These are phyloP conservation scores for Marisa cornuarietis DNA, from an alignment of 1,140 invertebrate species.

Conservation along the genomic window DNA sequence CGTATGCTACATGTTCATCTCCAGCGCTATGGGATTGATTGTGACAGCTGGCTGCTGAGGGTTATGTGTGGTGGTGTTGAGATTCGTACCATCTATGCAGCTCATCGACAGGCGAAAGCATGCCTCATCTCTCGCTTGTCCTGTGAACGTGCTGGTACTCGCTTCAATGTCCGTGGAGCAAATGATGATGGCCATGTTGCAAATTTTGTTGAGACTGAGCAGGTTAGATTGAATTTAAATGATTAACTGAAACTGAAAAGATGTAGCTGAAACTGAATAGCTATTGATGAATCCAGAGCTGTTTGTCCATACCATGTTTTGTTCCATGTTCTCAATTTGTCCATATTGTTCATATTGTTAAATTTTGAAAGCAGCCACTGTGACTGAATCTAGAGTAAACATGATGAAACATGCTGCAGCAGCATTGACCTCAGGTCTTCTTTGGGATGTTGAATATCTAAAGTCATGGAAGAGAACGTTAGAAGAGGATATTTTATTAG, in stretches of 20 bases:
- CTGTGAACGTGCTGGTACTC: conserved; percentile 80
- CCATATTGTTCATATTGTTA: too few species aligned
- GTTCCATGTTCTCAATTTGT: too few species aligned
- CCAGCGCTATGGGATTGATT: conserved; percentile 87
- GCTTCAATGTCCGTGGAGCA: conserved; percentile 97
- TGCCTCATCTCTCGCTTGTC: conserved; percentile 94
- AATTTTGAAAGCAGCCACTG: too few species aligned
- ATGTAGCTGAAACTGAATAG: background rate
- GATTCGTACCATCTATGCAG: conserved; percentile 94
- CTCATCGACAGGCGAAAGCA: conserved; percentile 89
- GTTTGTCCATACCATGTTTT: too few species aligned
- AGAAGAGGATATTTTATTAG: too few species aligned
- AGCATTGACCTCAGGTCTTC: too few species aligned
- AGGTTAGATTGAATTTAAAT: conserved; percentile 67
- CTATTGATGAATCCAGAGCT: too few species aligned
- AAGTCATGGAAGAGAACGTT: too few species aligned
- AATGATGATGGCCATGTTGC: conserved; percentile 99
- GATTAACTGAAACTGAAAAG: too few species aligned
- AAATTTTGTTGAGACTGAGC: conserved; percentile 99
- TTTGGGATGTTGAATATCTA: too few species aligned
- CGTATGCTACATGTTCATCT: conserved; percentile 92
- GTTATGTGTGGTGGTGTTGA: conserved; percentile 96
- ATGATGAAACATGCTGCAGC: too few species aligned
- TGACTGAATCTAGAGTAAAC: too few species aligned
- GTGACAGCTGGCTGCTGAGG: conserved; percentile 88